Conservation (phyloP, 2,113 vertebrate species). For the Sinocyclocheilus grahami region DNA sequence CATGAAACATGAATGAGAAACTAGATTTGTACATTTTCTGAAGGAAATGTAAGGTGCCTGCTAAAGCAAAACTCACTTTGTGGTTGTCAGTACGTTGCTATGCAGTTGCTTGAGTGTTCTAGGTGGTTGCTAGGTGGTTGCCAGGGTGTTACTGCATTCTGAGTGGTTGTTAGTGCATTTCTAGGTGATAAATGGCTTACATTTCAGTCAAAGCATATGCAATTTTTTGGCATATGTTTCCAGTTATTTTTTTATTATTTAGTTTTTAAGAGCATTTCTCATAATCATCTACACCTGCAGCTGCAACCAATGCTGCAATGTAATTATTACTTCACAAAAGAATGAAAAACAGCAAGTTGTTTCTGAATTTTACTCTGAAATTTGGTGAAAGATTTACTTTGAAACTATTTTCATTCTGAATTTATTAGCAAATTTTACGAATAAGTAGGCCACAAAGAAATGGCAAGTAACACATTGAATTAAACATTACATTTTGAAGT, state of each 20-base stretch:
- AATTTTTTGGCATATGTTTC: neutral
- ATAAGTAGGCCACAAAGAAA: too few relatives aligned
- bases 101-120: neutral
- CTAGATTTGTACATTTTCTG: neutral
- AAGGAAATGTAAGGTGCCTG: neutral
- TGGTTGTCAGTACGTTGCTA: neutral
- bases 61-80: neutral
- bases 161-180: neutral
- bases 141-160: neutral
- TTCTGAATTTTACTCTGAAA: too few relatives aligned
- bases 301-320: neutral
- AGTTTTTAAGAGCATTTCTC: neutral
- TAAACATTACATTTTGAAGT: too few relatives aligned
- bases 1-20: neutral
- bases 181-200: neutral
- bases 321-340: neutral
- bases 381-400: too few relatives aligned
- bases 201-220: neutral
- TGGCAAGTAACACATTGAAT: too few relatives aligned
- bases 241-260: too few relatives aligned
- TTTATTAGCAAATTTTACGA: too few relatives aligned
- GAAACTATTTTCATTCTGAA: too few relatives aligned
- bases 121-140: neutral
- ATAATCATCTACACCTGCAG: neutral
- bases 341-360: neutral